These are phyloP conservation scores for Tachuris rubrigastra DNA, from an alignment of 2,113 vertebrate species.

Conservation along the genomic window DNA sequence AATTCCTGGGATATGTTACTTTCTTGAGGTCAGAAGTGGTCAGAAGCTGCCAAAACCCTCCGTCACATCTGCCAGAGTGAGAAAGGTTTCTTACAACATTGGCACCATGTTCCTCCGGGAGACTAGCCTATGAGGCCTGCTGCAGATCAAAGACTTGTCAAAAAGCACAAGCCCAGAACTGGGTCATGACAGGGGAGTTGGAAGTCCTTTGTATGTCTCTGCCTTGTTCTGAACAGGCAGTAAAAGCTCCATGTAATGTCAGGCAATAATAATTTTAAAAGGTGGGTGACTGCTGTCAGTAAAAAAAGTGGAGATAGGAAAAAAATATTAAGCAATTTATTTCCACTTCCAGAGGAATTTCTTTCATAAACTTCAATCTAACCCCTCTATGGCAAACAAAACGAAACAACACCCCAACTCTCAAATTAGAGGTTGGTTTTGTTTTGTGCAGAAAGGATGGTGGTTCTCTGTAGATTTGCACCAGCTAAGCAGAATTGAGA, in stretches of 20 bases:
- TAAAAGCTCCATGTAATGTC: slow-evolving; percentile 68
- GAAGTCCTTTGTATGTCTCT: slow-evolving; percentile 65
- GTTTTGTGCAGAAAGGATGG: slow-evolving; percentile 54
- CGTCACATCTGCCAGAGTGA: slow-evolving; percentile 86
- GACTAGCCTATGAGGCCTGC: slow-evolving; percentile 90
- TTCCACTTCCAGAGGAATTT: slow-evolving; percentile 45
- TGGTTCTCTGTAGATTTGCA: slow-evolving; percentile 69
- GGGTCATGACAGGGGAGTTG: slow-evolving; percentile 60
- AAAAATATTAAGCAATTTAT: neutral
- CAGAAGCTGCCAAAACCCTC: slow-evolving; percentile 86
- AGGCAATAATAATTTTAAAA: slow-evolving; percentile 79
- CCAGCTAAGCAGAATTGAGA: slow-evolving; percentile 68
- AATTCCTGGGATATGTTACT: slow-evolving; percentile 97
- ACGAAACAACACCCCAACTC: neutral
- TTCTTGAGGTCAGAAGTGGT: slow-evolving; percentile 90
- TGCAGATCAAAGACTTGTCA: slow-evolving; percentile 73
- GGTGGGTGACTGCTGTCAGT: slow-evolving; percentile 59
- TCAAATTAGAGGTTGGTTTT: slow-evolving; percentile 35
- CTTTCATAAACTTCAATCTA: slow-evolving; percentile 43
- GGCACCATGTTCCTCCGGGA: slow-evolving; percentile 99
- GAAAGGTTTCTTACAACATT: slow-evolving; percentile 96
- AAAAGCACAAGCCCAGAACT: slow-evolving; percentile 79
- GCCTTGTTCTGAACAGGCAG: slow-evolving; percentile 58
- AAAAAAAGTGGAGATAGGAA: slow-evolving; percentile 8
- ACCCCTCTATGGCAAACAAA: slow-evolving; percentile 38